These are phyloP conservation scores for Pitta sordida DNA, from an alignment of 2,113 vertebrate species.

Conservation along the genomic window DNA sequence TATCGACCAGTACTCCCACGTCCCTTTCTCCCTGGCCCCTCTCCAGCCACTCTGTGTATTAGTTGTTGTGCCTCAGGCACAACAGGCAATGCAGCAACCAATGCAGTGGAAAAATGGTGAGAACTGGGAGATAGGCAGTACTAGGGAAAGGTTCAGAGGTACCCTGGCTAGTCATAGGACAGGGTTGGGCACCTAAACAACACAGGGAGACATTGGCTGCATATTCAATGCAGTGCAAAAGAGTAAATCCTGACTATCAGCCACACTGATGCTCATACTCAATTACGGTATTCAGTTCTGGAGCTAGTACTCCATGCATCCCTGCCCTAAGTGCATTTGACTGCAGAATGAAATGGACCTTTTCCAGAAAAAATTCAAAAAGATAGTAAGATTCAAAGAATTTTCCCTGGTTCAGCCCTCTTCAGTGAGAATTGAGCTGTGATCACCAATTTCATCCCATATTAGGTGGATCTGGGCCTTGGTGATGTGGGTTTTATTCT, in stretches of 20 bases:
- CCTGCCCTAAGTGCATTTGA: background rate
- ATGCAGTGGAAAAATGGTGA: background rate
- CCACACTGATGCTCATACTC: background rate
- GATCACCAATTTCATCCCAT: background rate
- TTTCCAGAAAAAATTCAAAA: background rate
- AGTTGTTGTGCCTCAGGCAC: too few relatives aligned
- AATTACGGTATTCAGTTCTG: background rate
- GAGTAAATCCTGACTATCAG: background rate
- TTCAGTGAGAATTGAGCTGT: background rate
- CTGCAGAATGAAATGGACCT: background rate
- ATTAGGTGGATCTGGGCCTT: background rate
- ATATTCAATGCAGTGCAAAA: background rate
- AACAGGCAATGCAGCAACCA: background rate
- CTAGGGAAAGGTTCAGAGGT: background rate
- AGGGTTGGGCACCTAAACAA: too few relatives aligned
- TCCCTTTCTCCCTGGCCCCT: too few relatives aligned
- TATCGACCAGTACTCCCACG: too few relatives aligned
- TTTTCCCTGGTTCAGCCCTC: background rate
- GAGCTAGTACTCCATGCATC: background rate
- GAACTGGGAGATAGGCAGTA: background rate
- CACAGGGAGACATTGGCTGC: background rate
- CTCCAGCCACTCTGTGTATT: too few relatives aligned
- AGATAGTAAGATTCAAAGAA: background rate
- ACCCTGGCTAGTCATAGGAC: background rate
- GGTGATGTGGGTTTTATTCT: background rate